Evolutionary conservation across 2,888 invertebrate genomes (phyloP), one percentile per base, ranked within the genome.

Genomic region (Lasiommata megera): DNA sequence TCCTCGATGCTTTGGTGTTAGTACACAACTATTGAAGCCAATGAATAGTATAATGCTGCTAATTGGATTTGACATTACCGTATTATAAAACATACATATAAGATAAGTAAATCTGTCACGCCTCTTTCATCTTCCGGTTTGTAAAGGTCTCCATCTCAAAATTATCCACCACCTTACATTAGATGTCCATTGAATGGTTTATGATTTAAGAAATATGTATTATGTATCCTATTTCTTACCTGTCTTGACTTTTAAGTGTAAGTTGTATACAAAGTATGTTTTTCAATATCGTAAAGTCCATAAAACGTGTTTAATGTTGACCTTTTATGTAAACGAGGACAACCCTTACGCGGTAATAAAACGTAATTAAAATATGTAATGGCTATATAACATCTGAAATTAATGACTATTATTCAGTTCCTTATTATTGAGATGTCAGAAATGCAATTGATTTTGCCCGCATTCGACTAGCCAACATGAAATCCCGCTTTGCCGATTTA

Each of bases 361-460:
- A 16, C 5, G 5, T 8, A 11, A 16, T 41, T 40, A 55, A 48
- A 18, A 29, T 31, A 8, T n/a, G n/a, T 16, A 48, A 14, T 17
- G 3, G 14, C 16, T 28, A 11, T 36, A 38, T 53, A 50, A 44
- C 41, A 50, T 53, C 18, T 23, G 3, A 6, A 1, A 2, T 16
- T 48, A 16, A 17, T 41, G 36, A 37, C 40, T 40, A 57, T 38
- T 52, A 56, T 29, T 12, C 29, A 44, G 11, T 43, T 57, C 57
- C 57, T 57, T 46, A 40, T 51, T 51, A 52, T 52, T 46, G 29
- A 47, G 51, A 43, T 54, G 29, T 46, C 40, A 50, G 34, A 29
- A 48, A 40, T 29, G 34, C 28, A 52, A 16, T 57, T 38, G 12
- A 11, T 17, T 57, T 37, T 29, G 29, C 43, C 54, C 48, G 44